A percentile compares a stretch with the other conserved stretches of the same genome.
Evolutionary conservation across 2,113 vertebrate species (phyloP).

Genomic region (Vireo altiloquus): DNA sequence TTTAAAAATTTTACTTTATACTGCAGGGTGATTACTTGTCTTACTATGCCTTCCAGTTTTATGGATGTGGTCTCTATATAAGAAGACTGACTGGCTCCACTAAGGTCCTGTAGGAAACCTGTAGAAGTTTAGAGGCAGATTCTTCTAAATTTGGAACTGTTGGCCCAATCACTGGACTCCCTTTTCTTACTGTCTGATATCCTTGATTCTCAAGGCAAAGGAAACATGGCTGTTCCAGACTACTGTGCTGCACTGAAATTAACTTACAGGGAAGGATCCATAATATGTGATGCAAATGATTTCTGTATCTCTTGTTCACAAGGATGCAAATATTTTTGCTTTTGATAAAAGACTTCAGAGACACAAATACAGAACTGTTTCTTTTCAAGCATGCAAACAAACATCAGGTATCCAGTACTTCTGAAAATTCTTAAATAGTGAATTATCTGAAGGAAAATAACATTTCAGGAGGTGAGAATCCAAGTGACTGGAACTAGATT

Average conservation of each 20-base stretch:
- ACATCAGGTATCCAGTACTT: background rate
- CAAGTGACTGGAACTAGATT: background rate
- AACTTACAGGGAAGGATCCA: background rate
- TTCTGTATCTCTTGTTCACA: background rate
- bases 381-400: background rate
- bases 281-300: background rate
- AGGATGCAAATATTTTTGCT: background rate
- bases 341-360: background rate
- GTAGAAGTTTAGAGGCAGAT: background rate
- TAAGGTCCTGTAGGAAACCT: background rate
- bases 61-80: background rate
- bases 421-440: background rate
- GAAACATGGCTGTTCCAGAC: background rate
- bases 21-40: background rate
- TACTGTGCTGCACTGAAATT: background rate
- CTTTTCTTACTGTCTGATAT: background rate
- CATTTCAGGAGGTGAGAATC: background rate
- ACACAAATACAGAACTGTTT: background rate
- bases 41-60: background rate
- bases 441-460: background rate
- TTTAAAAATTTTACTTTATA: background rate
- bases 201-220: background rate
- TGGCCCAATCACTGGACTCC: background rate
- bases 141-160: background rate
- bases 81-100: background rate